Percentiles rank a stretch among this genome's conserved stretches.
These are phyloP conservation scores for Phocides pigmalion DNA, from an alignment of 1,140 invertebrate species.

Conservation along the genomic window DNA sequence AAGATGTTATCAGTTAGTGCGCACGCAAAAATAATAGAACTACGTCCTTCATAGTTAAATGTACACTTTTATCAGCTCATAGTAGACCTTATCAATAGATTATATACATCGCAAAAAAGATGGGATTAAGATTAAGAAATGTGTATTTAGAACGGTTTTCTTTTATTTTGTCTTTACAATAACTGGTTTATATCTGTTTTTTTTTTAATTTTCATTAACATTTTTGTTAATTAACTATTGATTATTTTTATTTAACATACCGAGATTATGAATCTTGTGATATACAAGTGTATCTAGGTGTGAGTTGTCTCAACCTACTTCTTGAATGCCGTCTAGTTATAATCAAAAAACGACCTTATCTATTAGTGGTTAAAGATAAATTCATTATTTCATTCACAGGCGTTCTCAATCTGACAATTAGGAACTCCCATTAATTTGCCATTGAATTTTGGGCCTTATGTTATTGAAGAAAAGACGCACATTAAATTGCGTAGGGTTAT, in stretches of 20 bases:
- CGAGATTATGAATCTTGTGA: constrained; percentile 77
- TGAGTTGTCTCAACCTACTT: constrained; percentile 80
- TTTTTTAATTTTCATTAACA: constrained; percentile 31
- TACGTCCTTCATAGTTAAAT: constrained; percentile 2
- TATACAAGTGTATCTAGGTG: constrained; percentile 74
- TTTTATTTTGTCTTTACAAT: neutral
- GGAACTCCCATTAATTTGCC: constrained; percentile 58
- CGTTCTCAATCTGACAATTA: constrained; percentile 78
- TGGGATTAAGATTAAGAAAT: neutral
- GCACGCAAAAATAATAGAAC: neutral
- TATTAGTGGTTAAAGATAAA: constrained; percentile 60
- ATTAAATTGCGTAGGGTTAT: constrained; percentile 45
- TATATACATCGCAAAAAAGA: constrained; percentile 14
- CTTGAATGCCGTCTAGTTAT: constrained; percentile 62
- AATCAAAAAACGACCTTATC: constrained; percentile 65
- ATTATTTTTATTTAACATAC: too few relatives aligned
- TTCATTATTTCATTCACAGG: constrained; percentile 52
- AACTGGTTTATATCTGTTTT: too few relatives aligned
- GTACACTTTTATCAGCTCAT: neutral
- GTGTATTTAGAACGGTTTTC: neutral
- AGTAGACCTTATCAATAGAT: neutral
- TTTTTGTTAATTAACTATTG: constrained; percentile 48
- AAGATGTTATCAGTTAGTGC: neutral
- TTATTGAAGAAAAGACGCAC: constrained; percentile 46
- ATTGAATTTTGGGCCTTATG: constrained; percentile 59